Conservation (phyloP, 1,140 invertebrate genomes). For the Phortica variegata region DNA sequence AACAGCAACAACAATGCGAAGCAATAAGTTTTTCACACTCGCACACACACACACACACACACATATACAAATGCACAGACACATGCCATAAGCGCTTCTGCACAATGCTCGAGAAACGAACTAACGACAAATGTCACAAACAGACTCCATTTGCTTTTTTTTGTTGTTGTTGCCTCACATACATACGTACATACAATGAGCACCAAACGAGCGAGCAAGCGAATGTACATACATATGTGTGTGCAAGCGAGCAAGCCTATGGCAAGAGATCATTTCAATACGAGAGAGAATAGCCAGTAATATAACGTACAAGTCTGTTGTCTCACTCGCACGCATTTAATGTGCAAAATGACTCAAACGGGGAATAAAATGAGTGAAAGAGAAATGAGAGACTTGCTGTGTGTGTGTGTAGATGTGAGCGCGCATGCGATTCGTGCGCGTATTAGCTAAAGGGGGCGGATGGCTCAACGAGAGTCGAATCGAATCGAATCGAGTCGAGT, state of each 20-base stretch:
- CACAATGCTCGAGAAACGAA: conserved; percentile 1
- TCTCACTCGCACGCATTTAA: conserved; percentile 19
- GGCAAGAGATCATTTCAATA: too few relatives aligned
- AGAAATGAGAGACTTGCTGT: conserved; percentile 17
- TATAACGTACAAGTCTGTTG: too few relatives aligned
- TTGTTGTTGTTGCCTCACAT: conserved; percentile 4
- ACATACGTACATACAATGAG: too few relatives aligned
- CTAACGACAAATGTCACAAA: conserved; percentile 45
- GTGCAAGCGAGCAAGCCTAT: too few relatives aligned
- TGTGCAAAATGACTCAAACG: not conserved
- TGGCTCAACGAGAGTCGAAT: too few relatives aligned
- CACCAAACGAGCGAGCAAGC: not conserved
- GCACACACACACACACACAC: too few relatives aligned
- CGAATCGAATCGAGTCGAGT: too few relatives aligned
- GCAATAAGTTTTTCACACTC: too few relatives aligned
- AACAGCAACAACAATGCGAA: conserved; percentile 7
- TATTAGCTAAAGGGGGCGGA: conserved; percentile 16
- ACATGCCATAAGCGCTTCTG: too few relatives aligned
- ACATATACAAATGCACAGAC: too few relatives aligned
- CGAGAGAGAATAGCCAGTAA: too few relatives aligned
- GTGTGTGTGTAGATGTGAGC: conserved; percentile 22
- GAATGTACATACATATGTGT: too few relatives aligned
- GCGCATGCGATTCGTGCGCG: conserved; percentile 35
- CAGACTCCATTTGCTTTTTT: conserved; percentile 51
- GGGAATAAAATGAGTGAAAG: conserved; percentile 3